Evolutionary conservation across 2,113 vertebrate genomes (phyloP), one percentile per base, ranked within the genome.

Genomic region (Salvelinus sp.): DNA sequence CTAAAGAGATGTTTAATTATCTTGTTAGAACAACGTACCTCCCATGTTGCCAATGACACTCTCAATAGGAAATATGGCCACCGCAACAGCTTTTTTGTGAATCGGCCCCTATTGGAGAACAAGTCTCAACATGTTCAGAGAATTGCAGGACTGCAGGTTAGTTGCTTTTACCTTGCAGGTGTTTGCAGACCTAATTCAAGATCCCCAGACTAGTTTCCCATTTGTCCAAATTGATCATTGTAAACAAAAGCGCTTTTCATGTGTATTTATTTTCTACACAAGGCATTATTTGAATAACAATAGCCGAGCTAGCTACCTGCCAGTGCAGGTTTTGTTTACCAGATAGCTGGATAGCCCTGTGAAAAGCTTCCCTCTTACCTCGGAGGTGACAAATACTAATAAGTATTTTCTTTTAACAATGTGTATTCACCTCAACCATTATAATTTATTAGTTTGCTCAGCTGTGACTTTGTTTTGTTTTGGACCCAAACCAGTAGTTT

Each of bases 401-500:
- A 48, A 69, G 0, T 4, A 2, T 14, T 13, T 4, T 16, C 6
- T 47, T 63, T 47, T 22, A 44, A 30, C 57, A 64, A 48, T 30
- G 48, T 28, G 13, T 25, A 9, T 79, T 25, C 73, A 62, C 4
- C 30, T 71, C 58, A 9, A 48, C 48, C 13, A 12, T 47, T 10
- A 22, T 18, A 28, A 27, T 78, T 72, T 22, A 50, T 70, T 73
- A 1, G 22, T 63, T 27, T 48, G 2, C 7, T 25, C 14, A 25
- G 5, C 38, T 50, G 50, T 7, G 38, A n/a, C 38, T 64, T 72
- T 76, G 20, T 47, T 28, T 65, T 60, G 54, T 69, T 47, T 62
- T 79, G 7, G 13, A 75, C 28, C 73, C 12, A 76, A 80, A 54
- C 80, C 28, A 79, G 25, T 75, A 69, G 75, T 73, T 76, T 72